Conservation (phyloP, 2,797 vertebrate genomes). For the Meda fulgida region DNA sequence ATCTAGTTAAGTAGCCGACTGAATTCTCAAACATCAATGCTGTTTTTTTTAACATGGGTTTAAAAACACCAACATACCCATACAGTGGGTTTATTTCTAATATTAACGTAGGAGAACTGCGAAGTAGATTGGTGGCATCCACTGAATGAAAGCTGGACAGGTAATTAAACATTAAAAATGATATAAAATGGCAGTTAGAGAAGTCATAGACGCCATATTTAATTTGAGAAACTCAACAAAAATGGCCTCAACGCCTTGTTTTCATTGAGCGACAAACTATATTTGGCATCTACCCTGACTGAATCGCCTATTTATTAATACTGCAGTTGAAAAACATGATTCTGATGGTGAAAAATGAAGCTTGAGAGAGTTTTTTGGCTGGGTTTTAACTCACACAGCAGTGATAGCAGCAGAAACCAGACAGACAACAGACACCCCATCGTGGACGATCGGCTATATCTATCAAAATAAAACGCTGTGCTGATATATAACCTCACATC, state of each 20-base stretch:
- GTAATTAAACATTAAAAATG: background rate
- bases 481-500: slow-evolving; percentile 60
- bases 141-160: background rate
- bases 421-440: slow-evolving; percentile 34
- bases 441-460: slow-evolving; percentile 56
- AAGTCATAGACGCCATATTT: background rate
- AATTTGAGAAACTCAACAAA: background rate
- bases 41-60: background rate
- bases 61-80: background rate
- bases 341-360: slow-evolving; percentile 32
- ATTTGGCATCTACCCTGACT: background rate
- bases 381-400: slow-evolving; percentile 52
- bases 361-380: slow-evolving; percentile 61
- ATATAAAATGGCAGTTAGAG: background rate
- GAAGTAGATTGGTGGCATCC: background rate
- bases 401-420: slow-evolving; percentile 66
- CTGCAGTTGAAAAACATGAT: background rate
- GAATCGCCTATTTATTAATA: background rate
- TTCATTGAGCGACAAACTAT: background rate
- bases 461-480: slow-evolving; percentile 61
- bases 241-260: background rate
- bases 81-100: background rate
- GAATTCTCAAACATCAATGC: background rate
- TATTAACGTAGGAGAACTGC: background rate
- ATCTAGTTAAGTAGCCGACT: slow-evolving; percentile 9